phyloP scores from a whole-genome alignment of 2,797 vertebrate genomes.

The Botia almorhae region DNA sequence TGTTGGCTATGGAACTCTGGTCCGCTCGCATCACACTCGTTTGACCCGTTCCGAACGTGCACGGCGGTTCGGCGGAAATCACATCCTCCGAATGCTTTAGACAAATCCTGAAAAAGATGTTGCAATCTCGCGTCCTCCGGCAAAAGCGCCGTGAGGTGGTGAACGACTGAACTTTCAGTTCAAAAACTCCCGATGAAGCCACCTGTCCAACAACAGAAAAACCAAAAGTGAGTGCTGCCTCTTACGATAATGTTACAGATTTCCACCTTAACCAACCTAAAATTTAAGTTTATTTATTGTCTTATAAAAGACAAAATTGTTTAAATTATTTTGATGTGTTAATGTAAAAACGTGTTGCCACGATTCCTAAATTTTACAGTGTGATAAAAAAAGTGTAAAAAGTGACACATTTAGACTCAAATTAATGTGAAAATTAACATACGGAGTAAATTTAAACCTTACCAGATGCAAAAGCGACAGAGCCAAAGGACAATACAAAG shows the following conservation, averaged over 20 bases:
- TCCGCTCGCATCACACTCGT: slow-evolving; percentile 80
- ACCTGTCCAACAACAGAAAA: slow-evolving; percentile 70
- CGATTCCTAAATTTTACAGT: too few species aligned
- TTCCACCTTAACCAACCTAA: too few species aligned
- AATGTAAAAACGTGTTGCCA: too few species aligned
- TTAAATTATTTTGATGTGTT: too few species aligned
- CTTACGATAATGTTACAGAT: background rate
- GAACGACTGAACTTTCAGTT: slow-evolving; percentile 86
- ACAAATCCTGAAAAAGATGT: slow-evolving; percentile 87
- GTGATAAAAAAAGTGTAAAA: background rate
- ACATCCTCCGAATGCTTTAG: slow-evolving; percentile 84
- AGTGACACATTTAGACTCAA: background rate
- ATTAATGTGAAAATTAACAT: background rate
- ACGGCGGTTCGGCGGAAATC: slow-evolving; percentile 82
- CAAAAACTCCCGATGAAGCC: slow-evolving; percentile 82
- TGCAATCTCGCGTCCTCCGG: slow-evolving; percentile 78
- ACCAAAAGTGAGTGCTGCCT: background rate
- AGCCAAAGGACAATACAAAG: slow-evolving; percentile 68
- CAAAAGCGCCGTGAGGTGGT: slow-evolving; percentile 76
- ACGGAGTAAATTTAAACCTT: slow-evolving; percentile 56
- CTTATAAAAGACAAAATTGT: too few species aligned
- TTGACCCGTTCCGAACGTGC: slow-evolving; percentile 84
- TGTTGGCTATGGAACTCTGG: slow-evolving; percentile 75
- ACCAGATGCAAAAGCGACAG: slow-evolving; percentile 71
- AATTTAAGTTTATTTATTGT: too few species aligned